Evolutionary conservation across 2,113 vertebrate genomes (phyloP).

Genomic region (Uria lomvia): DNA sequence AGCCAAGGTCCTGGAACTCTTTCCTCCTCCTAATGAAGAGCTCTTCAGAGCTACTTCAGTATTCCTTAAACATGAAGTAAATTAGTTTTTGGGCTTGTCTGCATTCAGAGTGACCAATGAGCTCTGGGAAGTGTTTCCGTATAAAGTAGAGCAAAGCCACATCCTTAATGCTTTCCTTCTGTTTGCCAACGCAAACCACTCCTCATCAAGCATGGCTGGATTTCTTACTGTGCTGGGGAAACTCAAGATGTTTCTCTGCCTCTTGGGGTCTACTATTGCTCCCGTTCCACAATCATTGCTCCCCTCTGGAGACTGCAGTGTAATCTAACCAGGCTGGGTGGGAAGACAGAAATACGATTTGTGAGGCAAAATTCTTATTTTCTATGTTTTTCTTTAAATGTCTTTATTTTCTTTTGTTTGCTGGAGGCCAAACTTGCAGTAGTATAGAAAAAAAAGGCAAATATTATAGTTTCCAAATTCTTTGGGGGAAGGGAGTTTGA

Average conservation of each 20-base stretch:
- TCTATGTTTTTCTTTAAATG: background rate
- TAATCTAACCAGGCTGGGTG: background rate
- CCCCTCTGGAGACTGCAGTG: background rate
- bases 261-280: slow-evolving; percentile 12
- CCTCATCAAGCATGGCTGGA: background rate
- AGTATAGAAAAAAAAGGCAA: background rate
- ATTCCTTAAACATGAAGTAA: background rate
- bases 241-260: slow-evolving; percentile 6
- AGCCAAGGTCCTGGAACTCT: background rate
- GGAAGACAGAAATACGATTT: background rate
- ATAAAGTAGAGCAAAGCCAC: slow-evolving; percentile 31
- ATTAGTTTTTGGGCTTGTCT: background rate
- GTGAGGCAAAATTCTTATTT: background rate
- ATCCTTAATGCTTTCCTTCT: slow-evolving; percentile 27
- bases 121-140: slow-evolving; percentile 20
- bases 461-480: background rate
- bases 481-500: background rate
- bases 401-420: background rate
- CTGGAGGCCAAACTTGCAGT: background rate
- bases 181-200: slow-evolving; percentile 14
- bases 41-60: background rate
- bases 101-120: background rate
- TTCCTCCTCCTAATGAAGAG: background rate
- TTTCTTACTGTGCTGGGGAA: slow-evolving; percentile 23
- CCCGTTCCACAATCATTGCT: background rate